Percentiles rank a stretch among this genome's conserved stretches.
Evolutionary conservation across 2,113 vertebrate species (phyloP).

Genomic region (Diadophis punctatus): DNA sequence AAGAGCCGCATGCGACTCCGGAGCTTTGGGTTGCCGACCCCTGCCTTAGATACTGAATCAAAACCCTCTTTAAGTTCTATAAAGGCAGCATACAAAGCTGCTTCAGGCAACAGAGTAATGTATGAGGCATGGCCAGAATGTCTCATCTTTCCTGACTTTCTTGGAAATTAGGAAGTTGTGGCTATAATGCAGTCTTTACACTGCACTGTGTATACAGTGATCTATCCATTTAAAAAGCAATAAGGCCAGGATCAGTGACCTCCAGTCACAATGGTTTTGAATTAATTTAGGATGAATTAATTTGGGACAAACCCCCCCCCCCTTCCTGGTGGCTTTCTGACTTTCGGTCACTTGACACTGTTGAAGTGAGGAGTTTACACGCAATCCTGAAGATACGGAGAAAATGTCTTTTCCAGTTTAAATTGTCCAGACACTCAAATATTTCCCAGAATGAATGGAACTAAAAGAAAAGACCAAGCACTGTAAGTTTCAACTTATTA

Average conservation of each 20-base stretch:
- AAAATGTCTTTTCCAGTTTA: not conserved
- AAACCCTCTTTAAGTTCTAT: not conserved
- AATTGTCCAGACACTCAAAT: not conserved
- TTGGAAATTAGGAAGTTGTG: not conserved
- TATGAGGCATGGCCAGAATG: not conserved
- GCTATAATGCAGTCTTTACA: not conserved
- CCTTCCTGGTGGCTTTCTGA: not conserved
- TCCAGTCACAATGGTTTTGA: not conserved
- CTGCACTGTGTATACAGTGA: not conserved
- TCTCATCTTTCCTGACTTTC: not conserved
- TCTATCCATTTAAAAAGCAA: not conserved
- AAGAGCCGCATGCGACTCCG: no score
- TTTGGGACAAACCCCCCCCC: not conserved
- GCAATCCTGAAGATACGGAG: not conserved
- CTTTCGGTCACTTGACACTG: not conserved
- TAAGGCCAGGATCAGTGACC: not conserved
- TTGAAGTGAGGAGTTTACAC: not conserved
- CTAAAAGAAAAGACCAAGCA: not conserved
- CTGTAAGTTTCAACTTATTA: not conserved
- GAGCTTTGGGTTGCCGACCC: no score
- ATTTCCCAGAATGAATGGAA: not conserved
- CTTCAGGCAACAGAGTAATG: not conserved
- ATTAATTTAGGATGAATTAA: not conserved
- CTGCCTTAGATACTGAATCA: not conserved
- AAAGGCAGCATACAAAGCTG: not conserved